Conservation (phyloP, 2,113 vertebrate genomes). For the Hemichromis elongatus region DNA sequence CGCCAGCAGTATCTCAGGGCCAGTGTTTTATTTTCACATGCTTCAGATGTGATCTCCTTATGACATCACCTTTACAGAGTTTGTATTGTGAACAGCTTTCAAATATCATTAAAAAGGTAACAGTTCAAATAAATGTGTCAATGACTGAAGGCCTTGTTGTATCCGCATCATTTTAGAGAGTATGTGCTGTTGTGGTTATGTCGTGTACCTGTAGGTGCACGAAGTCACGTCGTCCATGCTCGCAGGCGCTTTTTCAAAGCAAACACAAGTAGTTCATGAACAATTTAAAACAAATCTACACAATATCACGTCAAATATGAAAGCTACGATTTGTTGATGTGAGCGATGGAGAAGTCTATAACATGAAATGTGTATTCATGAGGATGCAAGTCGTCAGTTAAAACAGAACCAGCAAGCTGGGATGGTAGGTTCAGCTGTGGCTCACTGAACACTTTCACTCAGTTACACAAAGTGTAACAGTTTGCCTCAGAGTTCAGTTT, state of each 20-base stretch:
- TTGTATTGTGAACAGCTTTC: not conserved
- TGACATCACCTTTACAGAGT: not conserved
- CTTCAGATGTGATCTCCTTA: not conserved
- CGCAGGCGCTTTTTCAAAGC: too few relatives aligned
- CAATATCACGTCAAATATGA: not conserved
- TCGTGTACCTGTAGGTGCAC: not conserved
- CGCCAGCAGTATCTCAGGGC: not conserved
- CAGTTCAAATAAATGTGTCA: not conserved
- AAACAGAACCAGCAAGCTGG: not conserved
- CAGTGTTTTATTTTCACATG: not conserved
- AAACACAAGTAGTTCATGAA: not conserved
- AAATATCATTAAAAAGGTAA: not conserved
- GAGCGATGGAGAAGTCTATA: fast-evolving
- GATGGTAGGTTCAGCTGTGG: not conserved
- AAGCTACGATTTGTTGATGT: not conserved
- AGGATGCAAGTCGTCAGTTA: not conserved
- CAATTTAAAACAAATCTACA: not conserved
- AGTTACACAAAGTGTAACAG: not conserved
- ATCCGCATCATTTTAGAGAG: not conserved
- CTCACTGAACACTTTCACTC: not conserved
- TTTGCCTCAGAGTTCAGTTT: not conserved
- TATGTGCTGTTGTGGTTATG: fast-evolving
- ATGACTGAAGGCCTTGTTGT: not conserved
- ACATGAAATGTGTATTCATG: not conserved
- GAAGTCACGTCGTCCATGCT: too few relatives aligned